Evolutionary conservation across 2,113 vertebrate genomes (phyloP).

Genomic region (Nesogale talazaci): DNA sequence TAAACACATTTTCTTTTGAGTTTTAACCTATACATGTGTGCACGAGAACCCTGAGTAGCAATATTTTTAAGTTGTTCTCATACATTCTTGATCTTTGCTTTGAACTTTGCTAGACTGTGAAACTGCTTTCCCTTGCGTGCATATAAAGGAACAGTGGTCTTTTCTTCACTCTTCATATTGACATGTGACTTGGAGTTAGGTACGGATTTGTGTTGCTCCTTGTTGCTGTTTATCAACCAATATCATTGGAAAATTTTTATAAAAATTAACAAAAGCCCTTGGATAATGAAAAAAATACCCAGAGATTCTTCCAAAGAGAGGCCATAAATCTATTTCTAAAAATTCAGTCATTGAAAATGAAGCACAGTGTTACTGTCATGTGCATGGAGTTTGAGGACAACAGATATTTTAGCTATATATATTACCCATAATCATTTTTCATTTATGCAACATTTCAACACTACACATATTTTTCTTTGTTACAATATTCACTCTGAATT

Average conservation of each 20-base stretch:
- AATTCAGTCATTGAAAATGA: neutral
- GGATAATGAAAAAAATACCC: neutral
- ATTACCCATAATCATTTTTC: neutral
- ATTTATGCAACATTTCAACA: neutral
- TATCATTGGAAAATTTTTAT: neutral
- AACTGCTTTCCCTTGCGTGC: too few species aligned
- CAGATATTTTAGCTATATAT: neutral
- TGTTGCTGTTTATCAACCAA: too few species aligned
- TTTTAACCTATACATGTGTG: too few species aligned
- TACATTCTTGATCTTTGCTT: too few species aligned
- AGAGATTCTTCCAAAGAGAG: neutral
- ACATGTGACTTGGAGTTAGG: too few species aligned
- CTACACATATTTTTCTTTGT: neutral
- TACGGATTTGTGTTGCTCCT: too few species aligned
- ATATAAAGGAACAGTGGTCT: too few species aligned
- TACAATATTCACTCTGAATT: neutral
- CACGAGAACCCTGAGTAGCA: too few species aligned
- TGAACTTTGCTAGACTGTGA: too few species aligned
- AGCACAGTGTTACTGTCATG: neutral
- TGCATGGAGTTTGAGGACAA: neutral
- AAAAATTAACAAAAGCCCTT: neutral
- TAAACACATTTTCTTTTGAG: too few species aligned
- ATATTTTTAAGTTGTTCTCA: too few species aligned
- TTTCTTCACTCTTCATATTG: too few species aligned
- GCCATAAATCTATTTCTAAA: neutral